Conservation (phyloP, 2,797 vertebrate genomes). For the Tamandua tetradactyla region DNA sequence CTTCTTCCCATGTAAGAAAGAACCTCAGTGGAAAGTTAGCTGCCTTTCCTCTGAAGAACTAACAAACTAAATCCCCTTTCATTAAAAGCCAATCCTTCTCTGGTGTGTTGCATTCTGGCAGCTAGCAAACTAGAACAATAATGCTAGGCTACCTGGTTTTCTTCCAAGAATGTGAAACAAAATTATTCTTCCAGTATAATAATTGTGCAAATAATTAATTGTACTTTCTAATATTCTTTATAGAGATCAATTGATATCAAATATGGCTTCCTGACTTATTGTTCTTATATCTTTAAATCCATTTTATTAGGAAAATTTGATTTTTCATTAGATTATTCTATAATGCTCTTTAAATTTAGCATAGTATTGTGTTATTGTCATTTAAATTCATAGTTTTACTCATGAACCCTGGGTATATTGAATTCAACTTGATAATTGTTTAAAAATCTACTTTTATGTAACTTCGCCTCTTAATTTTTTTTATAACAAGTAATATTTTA, state of each 20-base stretch:
- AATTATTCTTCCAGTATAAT: neutral
- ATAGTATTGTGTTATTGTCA: neutral
- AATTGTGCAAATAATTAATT: neutral
- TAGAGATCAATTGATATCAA: neutral
- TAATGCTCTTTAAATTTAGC: neutral
- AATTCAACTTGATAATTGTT: neutral
- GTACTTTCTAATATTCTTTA: neutral
- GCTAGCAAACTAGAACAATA: too few species aligned
- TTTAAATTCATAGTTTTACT: constrained; percentile 17
- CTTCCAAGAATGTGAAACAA: neutral
- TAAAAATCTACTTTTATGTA: neutral
- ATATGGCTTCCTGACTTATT: neutral
- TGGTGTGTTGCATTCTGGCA: too few species aligned
- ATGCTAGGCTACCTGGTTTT: neutral
- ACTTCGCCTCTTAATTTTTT: neutral
- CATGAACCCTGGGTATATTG: neutral
- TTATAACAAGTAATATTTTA: neutral
- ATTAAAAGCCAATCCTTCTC: too few species aligned
- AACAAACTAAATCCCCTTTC: too few species aligned
- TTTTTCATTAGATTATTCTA: neutral
- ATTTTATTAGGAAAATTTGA: neutral
- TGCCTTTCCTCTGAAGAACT: too few species aligned
- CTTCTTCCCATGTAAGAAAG: too few species aligned
- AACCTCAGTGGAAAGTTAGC: too few species aligned
- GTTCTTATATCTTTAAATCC: neutral